Base-by-base conservation (phyloP, 2,888 invertebrate species). In the Dysmachus trigonus region DNA sequence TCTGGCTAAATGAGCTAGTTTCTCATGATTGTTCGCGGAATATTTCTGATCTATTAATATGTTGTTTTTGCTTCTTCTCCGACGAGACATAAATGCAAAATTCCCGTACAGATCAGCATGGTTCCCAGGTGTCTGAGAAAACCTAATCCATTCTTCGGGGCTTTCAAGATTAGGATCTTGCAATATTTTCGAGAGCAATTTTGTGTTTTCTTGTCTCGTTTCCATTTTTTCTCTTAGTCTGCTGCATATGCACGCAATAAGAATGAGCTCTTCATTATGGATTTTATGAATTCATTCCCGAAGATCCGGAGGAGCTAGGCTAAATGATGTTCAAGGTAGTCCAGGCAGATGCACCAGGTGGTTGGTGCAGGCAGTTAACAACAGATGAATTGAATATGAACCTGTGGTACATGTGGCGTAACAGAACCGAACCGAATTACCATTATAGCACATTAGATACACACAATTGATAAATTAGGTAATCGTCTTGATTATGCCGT, bases 111-210 rank as follows among this genome's bases (percentile, higher is more conserved):
- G 73, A 33, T 31, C 73, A 31, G 3, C 15, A 7, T n/a, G 18
- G 15, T 33, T 73, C 31, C 33, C 73, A 73, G 73, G n/a, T 33
- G 31, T 33, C 73, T 73, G 73, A 73, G 73, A 73, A 62, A 73
- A 73, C 31, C 33, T 31, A 73, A 33, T 33, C 73, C 33, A 73
- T 73, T 73, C 73, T 73, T 73, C 33, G 73, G 8, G 5, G n/a
- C 73, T 73, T 73, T 33, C 73, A 73, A 73, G 73, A 73, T 73
- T 73, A 73, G 33, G 73, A 73, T 73, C 73, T 73, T 31, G 73
- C 73, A n/a, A 73, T 73, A 73, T 33, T 73, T 73, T 73, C 33
- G 73, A 73, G 73, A 73, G 73, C 73, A 73, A 73, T 73, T 73
- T 15, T 8, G 31, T 73, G 33, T 73, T 33, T 73, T 33, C 73